Base-by-base conservation (phyloP, 2,113 vertebrate genomes). In the Bambusicola thoracicus region DNA sequence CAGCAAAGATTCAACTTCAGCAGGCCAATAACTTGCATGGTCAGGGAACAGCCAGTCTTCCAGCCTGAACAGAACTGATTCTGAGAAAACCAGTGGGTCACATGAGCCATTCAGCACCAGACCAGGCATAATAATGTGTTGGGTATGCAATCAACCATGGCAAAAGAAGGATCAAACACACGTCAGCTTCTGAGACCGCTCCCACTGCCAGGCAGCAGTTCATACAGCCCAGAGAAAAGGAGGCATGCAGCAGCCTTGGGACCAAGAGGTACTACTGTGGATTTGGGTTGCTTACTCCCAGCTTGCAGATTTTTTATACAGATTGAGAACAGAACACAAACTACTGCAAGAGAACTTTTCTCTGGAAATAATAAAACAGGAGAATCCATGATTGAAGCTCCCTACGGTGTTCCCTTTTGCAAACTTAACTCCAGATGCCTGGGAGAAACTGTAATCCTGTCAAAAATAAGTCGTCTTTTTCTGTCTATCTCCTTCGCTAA, bases 61-160 rank as follows among this genome's bases (percentile, higher is more conserved):
- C 46, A 85, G 38, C 10, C 51, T n/a, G 4, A 82, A 19, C 7
- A 59, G 51, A 83, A 75, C 10, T 1, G n/a, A 22, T 22, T 66
- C 56, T 43, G 20, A 76, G 58, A 41, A 85, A 30, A 53, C 15
- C 36, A 75, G 53, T 15, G 38, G 20, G 8, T 49, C 12, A 9
- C 24, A 48, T 3, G n/a, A 40, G 14, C 53, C 63, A 10, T 8
- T n/a, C 80, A 65, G 3, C 27, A 5, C 25, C 11, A 36, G 19
- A 29, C 22, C 16, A 6, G 0, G 1, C 7, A 1, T 5, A 68
- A 38, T 53, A 75, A 53, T 12, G 9, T 32, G 16, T 21, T 24
- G 20, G 17, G 8, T 12, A 44, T 6, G 8, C 17, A 32, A 67
- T 11, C 20, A 1, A 2, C 11, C 24, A 0, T 1, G 8, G 10